A percentile compares a stretch with the other conserved stretches of the same genome.
phyloP scores from a whole-genome alignment of 2,797 vertebrate genomes.

The Botia almorhae region DNA sequence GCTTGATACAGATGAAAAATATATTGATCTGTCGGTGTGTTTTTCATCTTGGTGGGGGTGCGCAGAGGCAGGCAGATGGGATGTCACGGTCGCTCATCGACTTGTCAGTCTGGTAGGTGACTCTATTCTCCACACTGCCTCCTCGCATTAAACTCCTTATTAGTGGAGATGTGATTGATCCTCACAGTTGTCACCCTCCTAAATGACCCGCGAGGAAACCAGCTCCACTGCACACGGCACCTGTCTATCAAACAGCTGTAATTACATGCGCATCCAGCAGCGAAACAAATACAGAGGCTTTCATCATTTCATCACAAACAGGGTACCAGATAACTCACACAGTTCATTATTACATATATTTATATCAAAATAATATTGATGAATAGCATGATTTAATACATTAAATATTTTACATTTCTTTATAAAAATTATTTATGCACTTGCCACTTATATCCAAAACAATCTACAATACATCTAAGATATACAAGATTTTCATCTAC shows the following conservation, averaged over 20 bases:
- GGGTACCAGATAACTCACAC: background rate
- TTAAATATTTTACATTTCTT: too few species aligned
- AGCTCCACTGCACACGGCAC: background rate
- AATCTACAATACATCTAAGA: too few species aligned
- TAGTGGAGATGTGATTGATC: slow-evolving; percentile 58
- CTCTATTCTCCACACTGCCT: slow-evolving; percentile 74
- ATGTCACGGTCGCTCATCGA: slow-evolving; percentile 69
- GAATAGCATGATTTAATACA: background rate
- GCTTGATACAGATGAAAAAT: slow-evolving; percentile 22
- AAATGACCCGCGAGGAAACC: slow-evolving; percentile 32
- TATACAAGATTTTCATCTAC: too few species aligned
- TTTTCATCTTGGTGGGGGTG: slow-evolving; percentile 25
- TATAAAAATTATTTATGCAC: too few species aligned
- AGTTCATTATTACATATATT: background rate
- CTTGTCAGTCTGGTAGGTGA: slow-evolving; percentile 68
- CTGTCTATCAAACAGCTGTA: slow-evolving; percentile 34
- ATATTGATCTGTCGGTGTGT: slow-evolving; percentile 43
- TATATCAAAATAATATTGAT: too few species aligned
- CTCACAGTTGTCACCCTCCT: slow-evolving; percentile 30
- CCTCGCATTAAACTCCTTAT: slow-evolving; percentile 70
- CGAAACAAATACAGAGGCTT: slow-evolving; percentile 4
- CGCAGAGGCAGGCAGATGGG: slow-evolving; percentile 65
- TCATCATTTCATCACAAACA: background rate
- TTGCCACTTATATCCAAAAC: too few species aligned
- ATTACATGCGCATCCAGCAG: slow-evolving; percentile 33